Conservation (phyloP, 2,797 vertebrate genomes). For the Urophycis tenuis region DNA sequence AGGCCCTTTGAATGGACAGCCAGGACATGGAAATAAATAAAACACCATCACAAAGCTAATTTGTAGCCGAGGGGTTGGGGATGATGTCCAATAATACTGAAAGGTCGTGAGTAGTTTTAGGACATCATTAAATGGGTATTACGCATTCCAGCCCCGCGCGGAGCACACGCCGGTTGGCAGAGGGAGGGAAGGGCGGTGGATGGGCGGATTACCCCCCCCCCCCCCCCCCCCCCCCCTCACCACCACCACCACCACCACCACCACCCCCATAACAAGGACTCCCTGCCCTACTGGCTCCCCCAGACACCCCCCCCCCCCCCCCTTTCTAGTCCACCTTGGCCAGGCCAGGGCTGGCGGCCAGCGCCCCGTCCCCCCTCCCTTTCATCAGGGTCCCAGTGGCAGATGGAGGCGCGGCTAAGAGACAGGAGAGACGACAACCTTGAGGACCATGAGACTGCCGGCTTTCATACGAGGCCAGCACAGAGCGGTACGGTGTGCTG, state of each 20-base stretch:
- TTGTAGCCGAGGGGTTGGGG: background rate
- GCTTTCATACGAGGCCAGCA: constrained; percentile 72
- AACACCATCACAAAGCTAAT: background rate
- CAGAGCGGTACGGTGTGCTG: constrained; percentile 57
- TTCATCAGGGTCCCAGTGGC: constrained; percentile 71
- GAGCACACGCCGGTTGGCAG: background rate
- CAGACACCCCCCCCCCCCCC: background rate
- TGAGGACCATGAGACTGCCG: constrained; percentile 66
- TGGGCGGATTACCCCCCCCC: background rate
- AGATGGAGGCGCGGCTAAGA: constrained; percentile 62
- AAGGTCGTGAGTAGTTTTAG: background rate
- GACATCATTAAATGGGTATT: background rate
- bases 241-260: background rate
- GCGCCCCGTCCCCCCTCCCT: constrained; percentile 46
- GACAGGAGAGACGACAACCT: constrained; percentile 32
- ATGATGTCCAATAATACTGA: background rate
- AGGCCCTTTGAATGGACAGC: background rate
- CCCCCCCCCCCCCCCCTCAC: no score
- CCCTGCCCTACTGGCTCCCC: background rate
- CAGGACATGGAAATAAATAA: background rate
- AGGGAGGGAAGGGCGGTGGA: background rate
- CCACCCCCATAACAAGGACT: background rate
- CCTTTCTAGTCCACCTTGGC: background rate
- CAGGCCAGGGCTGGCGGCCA: constrained; percentile 5
- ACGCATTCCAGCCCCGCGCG: background rate